A percentile compares a stretch with the other conserved stretches of the same genome.
Evolutionary conservation across 2,797 vertebrate species (phyloP).

Genomic region (Microchirus variegatus): DNA sequence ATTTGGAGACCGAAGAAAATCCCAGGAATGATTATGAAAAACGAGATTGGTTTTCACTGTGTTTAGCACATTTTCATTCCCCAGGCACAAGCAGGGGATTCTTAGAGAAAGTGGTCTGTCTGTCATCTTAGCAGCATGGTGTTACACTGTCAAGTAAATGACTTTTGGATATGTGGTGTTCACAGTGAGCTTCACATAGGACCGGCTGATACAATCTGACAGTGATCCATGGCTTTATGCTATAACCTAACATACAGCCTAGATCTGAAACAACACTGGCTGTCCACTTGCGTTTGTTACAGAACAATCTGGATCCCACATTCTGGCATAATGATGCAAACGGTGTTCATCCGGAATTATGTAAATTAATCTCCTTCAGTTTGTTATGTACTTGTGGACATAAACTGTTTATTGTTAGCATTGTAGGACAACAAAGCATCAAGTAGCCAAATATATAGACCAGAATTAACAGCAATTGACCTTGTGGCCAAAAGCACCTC

Average conservation of each 20-base stretch:
- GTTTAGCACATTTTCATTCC: slow-evolving; percentile 77
- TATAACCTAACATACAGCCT: slow-evolving; percentile 32
- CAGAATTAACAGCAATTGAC: too few relatives aligned
- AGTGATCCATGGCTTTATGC: slow-evolving; percentile 56
- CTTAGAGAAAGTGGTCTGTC: slow-evolving; percentile 66
- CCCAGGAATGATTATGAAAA: slow-evolving; percentile 76
- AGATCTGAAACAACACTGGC: slow-evolving; percentile 35
- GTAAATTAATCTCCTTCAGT: too few relatives aligned
- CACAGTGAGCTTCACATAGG: slow-evolving; percentile 49
- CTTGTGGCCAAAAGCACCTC: too few relatives aligned
- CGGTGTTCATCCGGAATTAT: too few relatives aligned
- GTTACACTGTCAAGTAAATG: slow-evolving; percentile 71
- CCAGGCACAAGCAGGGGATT: slow-evolving; percentile 58
- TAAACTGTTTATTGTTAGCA: too few relatives aligned
- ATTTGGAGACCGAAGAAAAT: slow-evolving; percentile 71
- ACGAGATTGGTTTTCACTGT: slow-evolving; percentile 76
- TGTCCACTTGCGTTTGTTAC: slow-evolving; percentile 27
- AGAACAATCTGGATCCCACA: slow-evolving; percentile 1
- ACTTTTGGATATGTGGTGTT: slow-evolving; percentile 65
- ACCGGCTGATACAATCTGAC: slow-evolving; percentile 59
- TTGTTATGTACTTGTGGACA: too few relatives aligned
- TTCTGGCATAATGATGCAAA: neutral
- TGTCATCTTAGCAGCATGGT: slow-evolving; percentile 65
- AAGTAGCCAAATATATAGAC: too few relatives aligned
- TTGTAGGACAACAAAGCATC: too few relatives aligned